Conservation (phyloP, 2,797 vertebrate genomes). For the Sciaenops ocellatus region DNA sequence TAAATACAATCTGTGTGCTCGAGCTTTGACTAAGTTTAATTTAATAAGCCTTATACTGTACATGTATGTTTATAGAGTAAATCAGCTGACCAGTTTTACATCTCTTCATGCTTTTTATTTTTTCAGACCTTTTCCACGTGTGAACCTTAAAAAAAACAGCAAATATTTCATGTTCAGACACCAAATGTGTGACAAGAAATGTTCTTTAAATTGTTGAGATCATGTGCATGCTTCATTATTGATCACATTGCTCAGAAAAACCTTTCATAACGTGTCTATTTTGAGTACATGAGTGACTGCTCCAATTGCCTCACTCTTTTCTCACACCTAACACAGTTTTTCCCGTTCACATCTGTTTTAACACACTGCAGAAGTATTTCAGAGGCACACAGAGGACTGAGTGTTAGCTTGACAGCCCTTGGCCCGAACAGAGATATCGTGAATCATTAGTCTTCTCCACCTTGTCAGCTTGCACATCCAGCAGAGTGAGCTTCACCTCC, state of each 20-base stretch:
- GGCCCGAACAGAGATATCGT: slow-evolving; percentile 1
- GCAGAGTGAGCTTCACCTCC: neutral
- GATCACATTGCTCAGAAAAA: too few relatives aligned
- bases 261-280: too few relatives aligned
- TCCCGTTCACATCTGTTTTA: neutral
- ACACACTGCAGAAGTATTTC: neutral
- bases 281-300: too few relatives aligned
- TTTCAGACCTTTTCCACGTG: too few relatives aligned
- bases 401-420: slow-evolving; percentile 12
- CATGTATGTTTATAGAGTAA: neutral
- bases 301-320: neutral
- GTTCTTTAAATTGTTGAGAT: too few relatives aligned
- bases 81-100: too few relatives aligned
- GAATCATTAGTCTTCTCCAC: slow-evolving; percentile 23
- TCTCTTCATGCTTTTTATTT: neutral
- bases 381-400: neutral
- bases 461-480: slow-evolving; percentile 13
- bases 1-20: slow-evolving; percentile 3
- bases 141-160: too few relatives aligned
- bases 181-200: too few relatives aligned
- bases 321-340: neutral
- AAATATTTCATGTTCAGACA: too few relatives aligned
- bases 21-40: neutral
- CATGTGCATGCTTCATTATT: too few relatives aligned
- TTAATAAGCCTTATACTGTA: neutral